phyloP scores from a whole-genome alignment of 1,140 invertebrate species.

The Drosophila sp. region DNA sequence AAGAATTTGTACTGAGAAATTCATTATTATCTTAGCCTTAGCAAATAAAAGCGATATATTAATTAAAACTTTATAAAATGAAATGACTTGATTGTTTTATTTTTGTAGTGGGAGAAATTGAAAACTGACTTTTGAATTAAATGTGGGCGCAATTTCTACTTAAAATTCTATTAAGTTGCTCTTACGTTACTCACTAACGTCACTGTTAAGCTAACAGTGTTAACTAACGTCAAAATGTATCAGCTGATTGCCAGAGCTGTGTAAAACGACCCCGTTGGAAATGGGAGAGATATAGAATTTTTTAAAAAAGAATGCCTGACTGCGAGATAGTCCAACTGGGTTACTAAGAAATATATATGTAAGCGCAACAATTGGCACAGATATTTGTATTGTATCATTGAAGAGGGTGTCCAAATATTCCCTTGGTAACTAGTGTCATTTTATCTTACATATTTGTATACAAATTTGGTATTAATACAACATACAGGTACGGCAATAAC shows the following conservation, averaged over 20 bases:
- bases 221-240: too few relatives aligned
- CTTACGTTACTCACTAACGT: too few relatives aligned
- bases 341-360: too few relatives aligned
- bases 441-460: not conserved
- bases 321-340: not conserved
- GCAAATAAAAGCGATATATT: conserved; percentile 23
- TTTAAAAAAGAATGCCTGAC: not conserved
- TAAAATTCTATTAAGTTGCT: too few relatives aligned
- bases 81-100: not conserved
- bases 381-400: not conserved
- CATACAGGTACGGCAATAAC: not conserved
- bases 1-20: conserved; percentile 36
- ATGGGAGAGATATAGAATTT: too few relatives aligned
- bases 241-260: too few relatives aligned
- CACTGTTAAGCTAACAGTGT: too few relatives aligned
- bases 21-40: conserved; percentile 51
- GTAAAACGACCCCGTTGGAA: too few relatives aligned
- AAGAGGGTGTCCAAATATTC: not conserved
- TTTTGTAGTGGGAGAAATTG: not conserved
- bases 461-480: too few relatives aligned
- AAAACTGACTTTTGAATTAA: not conserved
- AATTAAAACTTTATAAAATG: not conserved
- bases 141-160: too few relatives aligned
- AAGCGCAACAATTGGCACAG: not conserved
- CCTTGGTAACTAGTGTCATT: not conserved